Conservation (phyloP, 1,140 invertebrate species). For the Zelostemma sp. region DNA sequence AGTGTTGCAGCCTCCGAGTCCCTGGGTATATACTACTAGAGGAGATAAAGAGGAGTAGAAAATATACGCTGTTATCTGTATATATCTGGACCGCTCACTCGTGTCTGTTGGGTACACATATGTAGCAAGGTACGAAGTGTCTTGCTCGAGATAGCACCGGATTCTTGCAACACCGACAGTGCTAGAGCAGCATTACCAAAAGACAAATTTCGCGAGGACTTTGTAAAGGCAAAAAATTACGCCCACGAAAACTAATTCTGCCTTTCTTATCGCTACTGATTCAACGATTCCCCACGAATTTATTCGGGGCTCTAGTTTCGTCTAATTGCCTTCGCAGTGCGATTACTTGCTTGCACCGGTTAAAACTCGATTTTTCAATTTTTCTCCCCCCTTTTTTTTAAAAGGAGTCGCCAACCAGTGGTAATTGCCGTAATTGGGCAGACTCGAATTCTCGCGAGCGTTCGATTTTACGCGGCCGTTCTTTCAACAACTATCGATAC, state of each 20-base stretch:
- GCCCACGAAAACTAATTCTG: constrained; percentile 8
- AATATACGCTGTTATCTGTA: constrained; percentile 11
- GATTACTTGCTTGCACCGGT: too few species aligned
- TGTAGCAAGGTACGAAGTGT: constrained; percentile 27
- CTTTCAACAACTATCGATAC: constrained; percentile 2
- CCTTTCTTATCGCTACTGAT: too few species aligned
- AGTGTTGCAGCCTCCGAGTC: constrained; percentile 53
- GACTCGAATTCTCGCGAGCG: too few species aligned
- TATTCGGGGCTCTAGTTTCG: too few species aligned
- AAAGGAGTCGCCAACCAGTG: too few species aligned
- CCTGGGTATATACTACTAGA: constrained; percentile 29
- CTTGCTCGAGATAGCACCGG: constrained; percentile 28
- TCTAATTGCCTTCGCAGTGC: too few species aligned
- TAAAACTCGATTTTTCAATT: too few species aligned
- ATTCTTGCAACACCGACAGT: constrained; percentile 17
- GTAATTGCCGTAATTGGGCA: too few species aligned
- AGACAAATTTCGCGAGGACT: constrained; percentile 35
- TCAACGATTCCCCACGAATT: too few species aligned
- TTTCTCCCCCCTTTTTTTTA: too few species aligned
- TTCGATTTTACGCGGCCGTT: too few species aligned
- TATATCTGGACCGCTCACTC: constrained; percentile 6
- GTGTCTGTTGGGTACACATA: not conserved
- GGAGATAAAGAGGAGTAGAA: constrained; percentile 22
- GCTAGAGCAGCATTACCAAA: constrained; percentile 38
- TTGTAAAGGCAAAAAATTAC: constrained; percentile 31